phyloP scores from a whole-genome alignment of 2,797 vertebrate genomes.

The Ceryle rudis region DNA sequence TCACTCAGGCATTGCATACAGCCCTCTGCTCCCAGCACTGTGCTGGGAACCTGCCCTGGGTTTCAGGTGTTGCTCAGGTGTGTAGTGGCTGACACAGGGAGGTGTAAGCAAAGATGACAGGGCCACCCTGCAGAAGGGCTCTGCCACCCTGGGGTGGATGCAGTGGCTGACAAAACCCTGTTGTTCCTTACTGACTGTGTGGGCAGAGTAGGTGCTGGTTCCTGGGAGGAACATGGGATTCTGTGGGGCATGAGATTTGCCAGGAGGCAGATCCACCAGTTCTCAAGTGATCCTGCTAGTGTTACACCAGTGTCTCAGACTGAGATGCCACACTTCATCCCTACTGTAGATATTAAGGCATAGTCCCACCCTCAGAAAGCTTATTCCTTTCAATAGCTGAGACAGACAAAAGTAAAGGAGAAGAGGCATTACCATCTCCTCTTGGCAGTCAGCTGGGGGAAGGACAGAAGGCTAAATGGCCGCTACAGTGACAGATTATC shows the following conservation, averaged over 20 bases:
- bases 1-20: not conserved
- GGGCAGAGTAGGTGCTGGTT: not conserved
- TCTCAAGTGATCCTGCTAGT: not conserved
- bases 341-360: not conserved
- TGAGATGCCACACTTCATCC: not conserved
- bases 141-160: rapidly evolving
- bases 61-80: not conserved
- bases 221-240: not conserved
- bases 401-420: not conserved
- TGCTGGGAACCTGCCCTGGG: not conserved
- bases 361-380: not conserved
- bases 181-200: not conserved
- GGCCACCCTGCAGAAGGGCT: not conserved
- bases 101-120: not conserved
- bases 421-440: not conserved
- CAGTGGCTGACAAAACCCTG: not conserved
- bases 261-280: not conserved
- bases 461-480: not conserved
- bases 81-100: not conserved
- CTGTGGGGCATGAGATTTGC: not conserved
- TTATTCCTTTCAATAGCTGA: not conserved
- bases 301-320: too few relatives aligned
- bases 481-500: not conserved
- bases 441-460: not conserved
- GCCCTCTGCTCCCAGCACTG: not conserved